A percentile compares a stretch with the other conserved stretches of the same genome.
phyloP scores from a whole-genome alignment of 2,797 vertebrate species.

The Bradypus variegatus region DNA sequence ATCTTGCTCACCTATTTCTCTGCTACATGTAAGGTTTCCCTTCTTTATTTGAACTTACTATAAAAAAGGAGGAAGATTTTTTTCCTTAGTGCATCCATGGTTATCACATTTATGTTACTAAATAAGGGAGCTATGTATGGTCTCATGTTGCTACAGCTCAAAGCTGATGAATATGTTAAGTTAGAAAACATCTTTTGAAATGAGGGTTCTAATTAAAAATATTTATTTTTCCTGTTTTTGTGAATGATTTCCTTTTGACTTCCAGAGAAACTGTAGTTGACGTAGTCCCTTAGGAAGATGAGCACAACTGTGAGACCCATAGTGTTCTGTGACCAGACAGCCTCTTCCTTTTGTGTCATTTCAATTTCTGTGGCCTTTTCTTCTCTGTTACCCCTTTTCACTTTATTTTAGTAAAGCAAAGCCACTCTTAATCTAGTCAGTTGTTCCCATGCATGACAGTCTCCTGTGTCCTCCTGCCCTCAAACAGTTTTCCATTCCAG shows the following conservation, averaged over 20 bases:
- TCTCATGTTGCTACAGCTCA: neutral
- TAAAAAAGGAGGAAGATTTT: neutral
- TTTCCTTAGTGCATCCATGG: neutral
- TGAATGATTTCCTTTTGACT: neutral
- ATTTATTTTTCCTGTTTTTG: neutral
- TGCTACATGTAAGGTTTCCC: neutral
- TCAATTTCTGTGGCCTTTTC: neutral
- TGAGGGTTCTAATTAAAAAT: neutral
- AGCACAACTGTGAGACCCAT: neutral
- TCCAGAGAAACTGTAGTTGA: neutral
- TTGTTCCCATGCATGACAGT: neutral
- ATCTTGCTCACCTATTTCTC: neutral
- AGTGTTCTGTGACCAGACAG: neutral
- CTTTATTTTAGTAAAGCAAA: neutral
- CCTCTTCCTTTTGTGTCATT: neutral
- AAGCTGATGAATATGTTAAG: neutral
- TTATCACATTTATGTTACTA: neutral
- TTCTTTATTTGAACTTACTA: conserved; percentile 16
- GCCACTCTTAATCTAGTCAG: neutral
- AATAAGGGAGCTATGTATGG: neutral
- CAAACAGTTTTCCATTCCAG: neutral
- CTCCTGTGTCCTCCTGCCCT: neutral
- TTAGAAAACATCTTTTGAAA: neutral
- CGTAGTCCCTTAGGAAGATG: neutral
- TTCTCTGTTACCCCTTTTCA: neutral